phyloP scores from a whole-genome alignment of 2,797 vertebrate species.

The Trachurus trachurus region DNA sequence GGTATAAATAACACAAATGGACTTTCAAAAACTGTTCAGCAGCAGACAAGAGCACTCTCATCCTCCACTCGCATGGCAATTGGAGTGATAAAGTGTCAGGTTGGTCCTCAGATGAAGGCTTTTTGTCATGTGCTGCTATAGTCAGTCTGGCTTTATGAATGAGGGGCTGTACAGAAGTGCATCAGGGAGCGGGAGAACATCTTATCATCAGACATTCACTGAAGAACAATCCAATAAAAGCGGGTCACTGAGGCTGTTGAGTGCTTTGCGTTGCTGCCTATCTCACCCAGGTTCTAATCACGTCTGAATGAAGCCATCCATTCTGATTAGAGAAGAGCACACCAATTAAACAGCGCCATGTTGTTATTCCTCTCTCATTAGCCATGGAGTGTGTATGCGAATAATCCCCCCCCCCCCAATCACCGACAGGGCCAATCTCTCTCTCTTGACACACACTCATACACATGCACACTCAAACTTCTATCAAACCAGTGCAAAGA shows the following conservation, averaged over 20 bases:
- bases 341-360: slow-evolving; percentile 75
- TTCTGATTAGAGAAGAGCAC: slow-evolving; percentile 72
- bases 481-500: slow-evolving; percentile 60
- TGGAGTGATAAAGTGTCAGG: slow-evolving; percentile 17
- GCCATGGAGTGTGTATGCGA: slow-evolving; percentile 45
- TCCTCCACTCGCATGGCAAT: slow-evolving; percentile 10
- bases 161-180: slow-evolving; percentile 38
- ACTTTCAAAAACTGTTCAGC: slow-evolving; percentile 19
- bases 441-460: not conserved
- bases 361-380: slow-evolving; percentile 80
- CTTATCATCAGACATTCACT: slow-evolving; percentile 52
- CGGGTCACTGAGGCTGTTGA: slow-evolving; percentile 59
- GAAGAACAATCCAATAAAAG: slow-evolving; percentile 73
- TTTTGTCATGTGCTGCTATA: not conserved
- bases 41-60: slow-evolving; percentile 24
- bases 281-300: slow-evolving; percentile 66
- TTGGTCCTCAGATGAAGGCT: slow-evolving; percentile 10
- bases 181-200: slow-evolving; percentile 22
- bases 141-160: slow-evolving; percentile 52
- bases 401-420: slow-evolving; percentile 31
- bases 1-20: slow-evolving; percentile 44
- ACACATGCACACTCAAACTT: slow-evolving; percentile 2
- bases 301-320: slow-evolving; percentile 76
- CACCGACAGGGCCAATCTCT: slow-evolving; percentile 40
- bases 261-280: slow-evolving; percentile 38